Percentiles rank a stretch among this genome's conserved stretches.
Evolutionary conservation across 1,140 invertebrate species (phyloP).

Genomic region (Pseudomyrmex concolor): DNA sequence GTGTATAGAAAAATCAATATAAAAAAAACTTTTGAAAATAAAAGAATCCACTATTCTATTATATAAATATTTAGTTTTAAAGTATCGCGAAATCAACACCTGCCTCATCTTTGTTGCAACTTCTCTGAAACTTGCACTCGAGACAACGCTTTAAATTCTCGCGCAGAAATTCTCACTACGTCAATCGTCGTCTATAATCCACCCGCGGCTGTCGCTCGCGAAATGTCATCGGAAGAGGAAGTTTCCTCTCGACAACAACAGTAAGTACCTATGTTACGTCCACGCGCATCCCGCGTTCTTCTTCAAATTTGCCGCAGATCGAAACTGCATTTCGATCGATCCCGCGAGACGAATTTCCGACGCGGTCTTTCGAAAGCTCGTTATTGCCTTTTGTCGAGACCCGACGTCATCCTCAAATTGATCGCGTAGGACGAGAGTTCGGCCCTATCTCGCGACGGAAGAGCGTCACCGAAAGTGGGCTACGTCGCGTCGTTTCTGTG

Average conservation of each 20-base stretch:
- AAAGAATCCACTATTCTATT: too few species aligned
- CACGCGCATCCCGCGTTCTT: conserved; percentile 47
- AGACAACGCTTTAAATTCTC: conserved; percentile 18
- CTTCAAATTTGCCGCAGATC: conserved; percentile 46
- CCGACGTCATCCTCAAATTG: conserved; percentile 28
- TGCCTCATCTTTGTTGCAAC: background rate
- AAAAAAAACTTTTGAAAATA: too few species aligned
- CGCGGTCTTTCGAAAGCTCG: conserved; percentile 40
- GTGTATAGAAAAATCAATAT: too few species aligned
- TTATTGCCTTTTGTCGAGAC: conserved; percentile 38
- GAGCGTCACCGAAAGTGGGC: background rate
- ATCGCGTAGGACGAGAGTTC: conserved; percentile 11
- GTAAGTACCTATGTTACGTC: background rate
- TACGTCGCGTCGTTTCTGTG: background rate
- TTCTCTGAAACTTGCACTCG: background rate
- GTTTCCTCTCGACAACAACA: conserved; percentile 7
- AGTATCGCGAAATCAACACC: background rate
- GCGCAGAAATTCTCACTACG: conserved; percentile 40
- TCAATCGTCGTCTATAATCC: conserved; percentile 41
- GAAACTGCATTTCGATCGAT: conserved; percentile 51
- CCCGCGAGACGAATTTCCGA: conserved; percentile 42
- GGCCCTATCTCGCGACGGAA: background rate
- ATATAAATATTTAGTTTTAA: background rate
- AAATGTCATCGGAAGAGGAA: conserved; percentile 32
- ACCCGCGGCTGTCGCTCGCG: conserved; percentile 17